Evolutionary conservation across 1,140 invertebrate genomes (phyloP), one percentile per base, ranked within the genome.

Genomic region (Pseudoatta argentina): DNA sequence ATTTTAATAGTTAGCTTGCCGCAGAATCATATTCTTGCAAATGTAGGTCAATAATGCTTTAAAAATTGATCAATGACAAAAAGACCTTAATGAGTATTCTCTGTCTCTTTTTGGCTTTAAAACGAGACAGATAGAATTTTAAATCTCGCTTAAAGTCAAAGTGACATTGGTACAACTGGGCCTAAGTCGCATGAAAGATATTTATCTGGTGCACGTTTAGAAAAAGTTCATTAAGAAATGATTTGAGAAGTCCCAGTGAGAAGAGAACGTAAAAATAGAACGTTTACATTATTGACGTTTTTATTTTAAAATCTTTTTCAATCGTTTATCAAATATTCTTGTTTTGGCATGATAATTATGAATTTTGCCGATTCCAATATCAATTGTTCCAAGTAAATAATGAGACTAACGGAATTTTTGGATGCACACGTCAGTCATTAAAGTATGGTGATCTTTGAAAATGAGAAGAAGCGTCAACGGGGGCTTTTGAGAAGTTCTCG

Each of bases 401-500:
- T 8, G 44, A 14, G 18, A 44, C 4, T 21, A 30, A 18, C 16
- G 59, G 18, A 75, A 83, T 83, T 75, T 83, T 75, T 83, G 27
- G 69, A 73, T 83, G 69, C 79, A 61, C 39, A 24, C 39, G 34
- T 59, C 78, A 61, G 39, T n/a, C 69, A 63, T 48, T 73, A 73
- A 48, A 61, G 24, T 48, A 59, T 18, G 51, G 55, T 55, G 55
- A 75, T 89, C 88, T 90, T 90, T 81, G 88, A 82, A 81, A 89
- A 77, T 61, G 79, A 79, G 66, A 72, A 87, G 66, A 64, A 66
- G 48, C 85, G 76, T 81, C 89, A 87, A 79, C 87, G 69, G 30
- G 8, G 61, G 77, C 86, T 91, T 92, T 86, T 87, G 83, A 92
- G 92, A 92, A 93, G 87, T 91, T 91, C 88, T 89, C 88, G 88